Conservation (phyloP, 2,797 vertebrate genomes). For the Phataginus tetradactyla region DNA sequence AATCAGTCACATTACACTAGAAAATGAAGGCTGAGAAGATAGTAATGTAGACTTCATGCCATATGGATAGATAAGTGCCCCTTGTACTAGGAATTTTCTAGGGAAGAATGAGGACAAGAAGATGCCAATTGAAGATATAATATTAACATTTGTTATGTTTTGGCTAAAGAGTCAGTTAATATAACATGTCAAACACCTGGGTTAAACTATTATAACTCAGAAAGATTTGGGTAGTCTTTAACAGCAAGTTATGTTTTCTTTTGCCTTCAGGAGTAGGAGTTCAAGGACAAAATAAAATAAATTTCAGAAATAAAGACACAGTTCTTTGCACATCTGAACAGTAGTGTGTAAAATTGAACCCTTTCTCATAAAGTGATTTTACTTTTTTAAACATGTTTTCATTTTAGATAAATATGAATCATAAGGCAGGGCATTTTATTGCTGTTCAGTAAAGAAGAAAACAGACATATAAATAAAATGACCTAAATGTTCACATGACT, state of each 20-base stretch:
- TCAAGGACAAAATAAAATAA: slow-evolving; percentile 22
- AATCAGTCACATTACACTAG: neutral
- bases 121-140: neutral
- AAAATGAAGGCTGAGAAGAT: neutral
- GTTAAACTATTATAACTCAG: neutral
- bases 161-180: neutral
- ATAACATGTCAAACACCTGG: neutral
- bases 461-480: neutral
- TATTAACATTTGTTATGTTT: neutral
- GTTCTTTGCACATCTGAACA: neutral
- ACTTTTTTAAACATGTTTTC: slow-evolving; percentile 24
- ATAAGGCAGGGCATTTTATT: neutral
- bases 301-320: neutral
- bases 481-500: neutral
- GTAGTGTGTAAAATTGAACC: neutral
- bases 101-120: neutral
- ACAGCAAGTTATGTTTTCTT: neutral
- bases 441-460: neutral
- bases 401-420: neutral
- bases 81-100: neutral
- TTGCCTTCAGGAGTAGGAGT: neutral
- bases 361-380: neutral
- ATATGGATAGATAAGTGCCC: neutral
- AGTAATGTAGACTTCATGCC: neutral
- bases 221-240: neutral